Percentiles rank a stretch among this genome's conserved stretches.
Conservation (phyloP, 2,113 vertebrate genomes). For the Etheostoma cragini region DNA sequence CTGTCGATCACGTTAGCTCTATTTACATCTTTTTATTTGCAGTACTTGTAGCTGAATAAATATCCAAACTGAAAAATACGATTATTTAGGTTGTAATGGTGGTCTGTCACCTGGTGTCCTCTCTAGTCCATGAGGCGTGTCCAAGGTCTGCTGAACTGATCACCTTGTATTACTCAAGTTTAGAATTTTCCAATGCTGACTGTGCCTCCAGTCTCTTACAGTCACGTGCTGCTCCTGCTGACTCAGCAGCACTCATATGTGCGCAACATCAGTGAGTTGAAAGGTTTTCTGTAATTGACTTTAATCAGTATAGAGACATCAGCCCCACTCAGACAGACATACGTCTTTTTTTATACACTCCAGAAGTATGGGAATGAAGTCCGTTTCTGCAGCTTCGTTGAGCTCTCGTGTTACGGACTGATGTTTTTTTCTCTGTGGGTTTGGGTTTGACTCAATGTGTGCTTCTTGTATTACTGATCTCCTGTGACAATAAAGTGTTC, state of each 20-base stretch:
- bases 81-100: conserved; percentile 18
- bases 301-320: conserved; percentile 21
- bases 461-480: conserved; percentile 70
- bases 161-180: conserved; percentile 51
- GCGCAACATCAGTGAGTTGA: conserved; percentile 32
- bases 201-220: conserved; percentile 71
- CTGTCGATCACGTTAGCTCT: neutral
- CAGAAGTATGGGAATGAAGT: conserved; percentile 25
- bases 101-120: conserved; percentile 11
- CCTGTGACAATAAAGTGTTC: conserved; percentile 83
- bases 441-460: conserved; percentile 55
- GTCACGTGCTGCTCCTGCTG: conserved; percentile 59
- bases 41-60: conserved; percentile 32
- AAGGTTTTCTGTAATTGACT: conserved; percentile 33
- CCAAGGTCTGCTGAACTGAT: conserved; percentile 40
- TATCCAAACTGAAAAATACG: conserved; percentile 17
- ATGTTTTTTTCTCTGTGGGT: conserved; percentile 38
- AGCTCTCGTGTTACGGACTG: conserved; percentile 34
- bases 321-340: conserved; percentile 33
- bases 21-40: conserved; percentile 15
- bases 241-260: conserved; percentile 19
- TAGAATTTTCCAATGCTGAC: conserved; percentile 44
- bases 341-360: conserved; percentile 40
- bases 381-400: conserved; percentile 30
- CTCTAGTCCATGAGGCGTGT: neutral